Evolutionary conservation across 2,888 invertebrate genomes (phyloP).

Genomic region (Drosophila anomelani): DNA sequence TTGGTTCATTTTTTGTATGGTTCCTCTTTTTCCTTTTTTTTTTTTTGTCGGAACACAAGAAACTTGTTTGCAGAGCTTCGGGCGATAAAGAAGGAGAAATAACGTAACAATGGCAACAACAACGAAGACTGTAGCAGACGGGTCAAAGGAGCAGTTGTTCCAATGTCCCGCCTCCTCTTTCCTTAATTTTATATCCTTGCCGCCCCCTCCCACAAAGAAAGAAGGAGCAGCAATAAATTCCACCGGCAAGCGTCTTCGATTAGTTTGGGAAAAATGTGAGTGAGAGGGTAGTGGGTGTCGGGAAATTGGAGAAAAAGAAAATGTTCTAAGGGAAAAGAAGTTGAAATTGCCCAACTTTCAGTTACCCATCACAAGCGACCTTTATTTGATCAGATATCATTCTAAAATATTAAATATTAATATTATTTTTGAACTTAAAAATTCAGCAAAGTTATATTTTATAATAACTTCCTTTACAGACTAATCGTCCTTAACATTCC

Average conservation of each 20-base stretch:
- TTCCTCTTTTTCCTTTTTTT: conserved; percentile 11
- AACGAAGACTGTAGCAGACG: conserved; percentile 57
- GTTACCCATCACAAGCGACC: not conserved
- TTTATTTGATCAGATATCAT: not conserved
- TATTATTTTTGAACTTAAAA: too few relatives aligned
- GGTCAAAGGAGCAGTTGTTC: conserved; percentile 73
- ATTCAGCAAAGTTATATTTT: too few relatives aligned
- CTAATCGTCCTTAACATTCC: not conserved
- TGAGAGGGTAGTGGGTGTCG: conserved; percentile 15
- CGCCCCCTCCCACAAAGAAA: conserved; percentile 6
- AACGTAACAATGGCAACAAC: conserved; percentile 49
- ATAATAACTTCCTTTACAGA: not conserved
- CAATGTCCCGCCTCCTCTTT: conserved; percentile 3
- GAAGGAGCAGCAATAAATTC: conserved; percentile 70
- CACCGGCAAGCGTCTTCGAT: conserved; percentile 49
- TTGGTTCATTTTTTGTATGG: conserved; percentile 21
- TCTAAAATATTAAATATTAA: too few relatives aligned
- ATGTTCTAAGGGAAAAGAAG: not conserved
- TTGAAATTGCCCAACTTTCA: too few relatives aligned
- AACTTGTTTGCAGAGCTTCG: conserved; percentile 72
- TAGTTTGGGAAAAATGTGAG: conserved; percentile 36
- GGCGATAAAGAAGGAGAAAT: conserved; percentile 58
- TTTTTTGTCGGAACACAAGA: conserved; percentile 62
- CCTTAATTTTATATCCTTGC: not conserved
- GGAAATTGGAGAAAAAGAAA: not conserved